Conservation (phyloP, 2,888 invertebrate genomes). For the Epinotia brunnichana region DNA sequence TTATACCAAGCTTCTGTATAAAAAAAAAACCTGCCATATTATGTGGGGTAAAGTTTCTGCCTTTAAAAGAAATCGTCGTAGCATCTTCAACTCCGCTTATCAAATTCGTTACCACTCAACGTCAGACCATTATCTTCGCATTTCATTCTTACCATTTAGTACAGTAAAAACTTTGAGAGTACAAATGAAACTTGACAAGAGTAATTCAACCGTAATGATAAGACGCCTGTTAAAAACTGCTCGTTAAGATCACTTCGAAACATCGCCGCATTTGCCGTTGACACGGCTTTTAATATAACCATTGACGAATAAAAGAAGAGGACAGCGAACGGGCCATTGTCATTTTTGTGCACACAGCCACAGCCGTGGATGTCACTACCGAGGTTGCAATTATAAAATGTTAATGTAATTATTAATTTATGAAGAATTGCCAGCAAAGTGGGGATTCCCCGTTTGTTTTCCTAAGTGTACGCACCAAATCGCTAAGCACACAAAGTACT, state of each 20-base stretch:
- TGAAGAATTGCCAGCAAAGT: too few relatives aligned
- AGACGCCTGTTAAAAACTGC: constrained; percentile 12
- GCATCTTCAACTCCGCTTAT: not conserved
- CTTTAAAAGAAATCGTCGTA: not conserved
- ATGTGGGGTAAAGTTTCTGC: not conserved
- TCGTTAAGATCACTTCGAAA: constrained; percentile 16
- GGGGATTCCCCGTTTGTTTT: too few relatives aligned
- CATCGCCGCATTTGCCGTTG: constrained; percentile 13
- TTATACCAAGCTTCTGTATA: not conserved
- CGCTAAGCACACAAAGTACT: too few relatives aligned
- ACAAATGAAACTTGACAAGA: constrained; percentile 21
- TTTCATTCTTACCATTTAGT: constrained; percentile 25
- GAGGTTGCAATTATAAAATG: too few relatives aligned
- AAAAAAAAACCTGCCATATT: not conserved
- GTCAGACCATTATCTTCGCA: constrained; percentile 25
- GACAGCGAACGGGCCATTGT: too few relatives aligned
- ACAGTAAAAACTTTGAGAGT: constrained; percentile 26
- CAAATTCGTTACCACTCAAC: constrained; percentile 11
- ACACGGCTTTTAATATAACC: constrained; percentile 4
- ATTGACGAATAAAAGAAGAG: too few relatives aligned
- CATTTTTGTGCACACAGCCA: too few relatives aligned
- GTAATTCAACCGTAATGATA: constrained; percentile 34
- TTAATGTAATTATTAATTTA: too few relatives aligned
- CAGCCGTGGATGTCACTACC: too few relatives aligned
- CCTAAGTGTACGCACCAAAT: too few relatives aligned